Evolutionary conservation across 2,797 vertebrate genomes (phyloP).

Genomic region (Odontamblyopus rebecca): DNA sequence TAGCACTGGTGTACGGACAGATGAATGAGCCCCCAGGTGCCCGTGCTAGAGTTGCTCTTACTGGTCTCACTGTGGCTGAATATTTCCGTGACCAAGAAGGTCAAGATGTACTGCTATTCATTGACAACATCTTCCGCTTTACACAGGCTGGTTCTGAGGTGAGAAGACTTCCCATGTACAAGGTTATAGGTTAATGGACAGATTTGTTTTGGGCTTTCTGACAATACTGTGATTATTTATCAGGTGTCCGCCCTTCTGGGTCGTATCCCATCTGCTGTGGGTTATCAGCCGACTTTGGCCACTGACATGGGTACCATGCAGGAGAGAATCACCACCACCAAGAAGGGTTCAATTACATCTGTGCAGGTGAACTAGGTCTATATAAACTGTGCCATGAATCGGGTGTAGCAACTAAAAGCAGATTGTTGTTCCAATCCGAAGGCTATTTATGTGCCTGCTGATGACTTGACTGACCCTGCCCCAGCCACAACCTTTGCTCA

Average conservation of each 20-base stretch:
- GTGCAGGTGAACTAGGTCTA: constrained; percentile 79
- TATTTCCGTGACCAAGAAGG: constrained; percentile 94
- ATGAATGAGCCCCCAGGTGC: constrained; percentile 93
- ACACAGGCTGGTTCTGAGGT: constrained; percentile 94
- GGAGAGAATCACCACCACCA: constrained; percentile 91
- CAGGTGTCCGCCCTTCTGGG: constrained; percentile 90
- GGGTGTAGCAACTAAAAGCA: no score
- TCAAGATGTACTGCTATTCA: constrained; percentile 92
- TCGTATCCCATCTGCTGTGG: constrained; percentile 91
- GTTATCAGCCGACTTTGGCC: constrained; percentile 90
- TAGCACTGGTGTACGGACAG: constrained; percentile 89
- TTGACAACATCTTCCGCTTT: constrained; percentile 93
- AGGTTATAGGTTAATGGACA: not conserved
- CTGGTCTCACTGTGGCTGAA: constrained; percentile 87
- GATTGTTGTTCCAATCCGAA: constrained; percentile 31
- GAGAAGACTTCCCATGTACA: not conserved
- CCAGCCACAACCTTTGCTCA: constrained; percentile 93
- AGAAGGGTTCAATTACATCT: constrained; percentile 92
- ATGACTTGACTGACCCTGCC: constrained; percentile 90
- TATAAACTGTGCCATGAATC: not conserved
- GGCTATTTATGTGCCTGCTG: constrained; percentile 92
- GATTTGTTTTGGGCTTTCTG: not conserved
- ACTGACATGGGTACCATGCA: constrained; percentile 96
- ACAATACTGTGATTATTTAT: not conserved
- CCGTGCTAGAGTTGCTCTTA: constrained; percentile 88